Base-by-base conservation (phyloP, 2,888 invertebrate genomes). In the Microplitis deprimator region DNA sequence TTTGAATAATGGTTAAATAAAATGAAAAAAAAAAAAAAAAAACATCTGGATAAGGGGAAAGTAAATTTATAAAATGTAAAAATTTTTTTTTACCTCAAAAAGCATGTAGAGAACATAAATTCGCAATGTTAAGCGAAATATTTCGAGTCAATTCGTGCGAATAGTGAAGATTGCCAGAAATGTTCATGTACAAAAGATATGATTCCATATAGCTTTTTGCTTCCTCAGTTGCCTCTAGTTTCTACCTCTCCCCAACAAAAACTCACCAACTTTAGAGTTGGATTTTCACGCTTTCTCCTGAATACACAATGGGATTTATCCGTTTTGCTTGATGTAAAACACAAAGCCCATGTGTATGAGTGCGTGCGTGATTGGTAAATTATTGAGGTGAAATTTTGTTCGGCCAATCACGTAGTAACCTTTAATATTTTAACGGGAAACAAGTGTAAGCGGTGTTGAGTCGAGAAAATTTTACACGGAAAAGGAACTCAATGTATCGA, bases 291-390 rank as follows among this genome's bases (percentile, higher is more conserved):
- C 87, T 60, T 29, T 87, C 89, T 87, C 86, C 81, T 89, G 89
- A 89, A 89, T 89, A 89, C 89, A 84, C 87, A 89, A 89, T 89
- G 88, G 86, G 87, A 88, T 88, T 88, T 88, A 88, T 88, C 86
- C 87, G 86, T 85, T 85, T 84, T 85, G 85, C 81, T 29, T 73
- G 77, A 83, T 85, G 84, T 84, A 85, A 87, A 86, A 85, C 85
- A 88, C 88, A 88, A 89, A 88, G 85, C 86, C 70, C 60, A n/a
- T 83, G 84, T 81, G 84, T 85, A 87, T 87, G 87, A 88, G 87
- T 85, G 87, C 85, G 84, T 82, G 85, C 85, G 89, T 89, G 89
- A 89, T 89, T 87, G 89, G 87, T 89, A 89, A 89, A 89, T 89
- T 89, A 89, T 89, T 89, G 89, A 89, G 84, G 62, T 79, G 82